A percentile compares a stretch with the other conserved stretches of the same genome.
Evolutionary conservation across 2,888 invertebrate genomes (phyloP).

Genomic region (Embidobia sp.): DNA sequence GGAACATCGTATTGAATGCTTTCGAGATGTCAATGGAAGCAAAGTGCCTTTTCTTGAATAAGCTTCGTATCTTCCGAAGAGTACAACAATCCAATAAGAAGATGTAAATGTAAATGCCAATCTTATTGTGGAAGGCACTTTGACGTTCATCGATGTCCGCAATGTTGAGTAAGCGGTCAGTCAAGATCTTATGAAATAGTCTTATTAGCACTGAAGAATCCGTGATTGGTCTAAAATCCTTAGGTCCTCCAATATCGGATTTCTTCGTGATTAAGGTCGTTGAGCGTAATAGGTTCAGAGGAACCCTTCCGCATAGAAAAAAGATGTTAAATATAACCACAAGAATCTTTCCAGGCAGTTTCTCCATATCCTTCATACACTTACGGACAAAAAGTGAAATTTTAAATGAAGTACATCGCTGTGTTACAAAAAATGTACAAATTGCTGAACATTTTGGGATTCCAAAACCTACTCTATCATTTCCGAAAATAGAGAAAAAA

Average conservation of each 20-base stretch:
- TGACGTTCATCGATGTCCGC: constrained; percentile 54
- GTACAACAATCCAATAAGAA: constrained; percentile 19
- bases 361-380: background rate
- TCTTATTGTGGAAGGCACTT: constrained; percentile 54
- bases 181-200: constrained; percentile 56
- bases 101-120: constrained; percentile 66
- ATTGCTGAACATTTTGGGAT: no score
- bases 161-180: constrained; percentile 3
- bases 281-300: constrained; percentile 70
- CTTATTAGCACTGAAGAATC: constrained; percentile 31
- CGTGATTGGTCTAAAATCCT: constrained; percentile 20
- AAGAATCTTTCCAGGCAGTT: background rate
- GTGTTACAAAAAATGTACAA: no score
- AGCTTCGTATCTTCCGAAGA: background rate
- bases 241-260: background rate
- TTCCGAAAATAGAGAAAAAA: no score
- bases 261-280: constrained; percentile 45
- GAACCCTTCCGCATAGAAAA: constrained; percentile 1
- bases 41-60: no score
- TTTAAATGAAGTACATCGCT: no score
- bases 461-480: no score
- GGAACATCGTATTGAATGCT: background rate
- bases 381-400: no score
- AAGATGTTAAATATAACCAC: constrained; percentile 41
- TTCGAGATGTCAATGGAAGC: background rate